phyloP scores from a whole-genome alignment of 2,113 vertebrate species.

The Calidris pygmaea region DNA sequence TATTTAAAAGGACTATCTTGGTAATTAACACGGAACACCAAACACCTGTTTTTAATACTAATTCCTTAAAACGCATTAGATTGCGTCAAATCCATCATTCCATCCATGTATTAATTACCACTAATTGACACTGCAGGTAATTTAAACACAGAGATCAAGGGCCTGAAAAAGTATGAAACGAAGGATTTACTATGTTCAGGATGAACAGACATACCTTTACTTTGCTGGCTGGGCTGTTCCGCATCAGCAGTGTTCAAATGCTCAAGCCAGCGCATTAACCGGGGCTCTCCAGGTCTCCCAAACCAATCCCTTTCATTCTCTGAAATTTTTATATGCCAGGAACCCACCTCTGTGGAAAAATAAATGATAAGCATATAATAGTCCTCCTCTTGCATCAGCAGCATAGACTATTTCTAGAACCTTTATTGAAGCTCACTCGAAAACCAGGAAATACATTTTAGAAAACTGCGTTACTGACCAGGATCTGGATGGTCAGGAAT shows the following conservation, averaged over 20 bases:
- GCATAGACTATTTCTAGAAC: neutral
- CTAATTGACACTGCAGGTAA: neutral
- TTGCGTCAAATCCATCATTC: neutral
- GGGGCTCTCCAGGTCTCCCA: neutral
- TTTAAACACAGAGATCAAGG: constrained; percentile 13
- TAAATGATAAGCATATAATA: neutral
- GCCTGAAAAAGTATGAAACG: neutral
- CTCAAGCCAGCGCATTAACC: neutral
- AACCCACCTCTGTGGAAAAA: neutral
- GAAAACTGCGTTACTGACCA: constrained; percentile 1
- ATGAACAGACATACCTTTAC: neutral
- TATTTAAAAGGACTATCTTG: neutral
- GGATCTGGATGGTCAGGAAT: neutral
- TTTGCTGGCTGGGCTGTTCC: neutral
- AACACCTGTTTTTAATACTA: neutral
- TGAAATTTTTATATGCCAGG: neutral
- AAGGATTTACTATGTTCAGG: neutral
- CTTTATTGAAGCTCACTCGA: neutral
- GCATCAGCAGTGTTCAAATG: neutral
- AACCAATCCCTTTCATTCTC: neutral
- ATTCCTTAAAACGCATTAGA: neutral
- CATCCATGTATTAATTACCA: neutral
- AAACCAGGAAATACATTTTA: constrained; percentile 14
- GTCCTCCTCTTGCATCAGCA: neutral
- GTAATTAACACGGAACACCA: neutral